phyloP scores from a whole-genome alignment of 2,888 invertebrate genomes.

The Rhodophaea formosa region DNA sequence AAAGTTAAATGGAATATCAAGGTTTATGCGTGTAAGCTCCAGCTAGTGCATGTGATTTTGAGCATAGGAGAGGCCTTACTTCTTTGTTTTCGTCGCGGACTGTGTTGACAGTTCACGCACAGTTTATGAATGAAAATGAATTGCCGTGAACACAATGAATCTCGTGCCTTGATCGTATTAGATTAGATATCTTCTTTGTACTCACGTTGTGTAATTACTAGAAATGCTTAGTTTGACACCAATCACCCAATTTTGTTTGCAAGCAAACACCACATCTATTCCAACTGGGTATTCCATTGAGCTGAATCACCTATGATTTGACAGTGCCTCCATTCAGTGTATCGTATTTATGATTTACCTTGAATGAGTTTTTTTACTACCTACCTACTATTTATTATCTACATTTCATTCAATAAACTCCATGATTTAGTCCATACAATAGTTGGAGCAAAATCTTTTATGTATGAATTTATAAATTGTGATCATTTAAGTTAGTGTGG shows the following conservation, averaged over 20 bases:
- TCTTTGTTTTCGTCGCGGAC: slow-evolving; percentile 66
- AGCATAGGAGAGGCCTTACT: slow-evolving; percentile 25
- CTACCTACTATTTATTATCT: too few species aligned
- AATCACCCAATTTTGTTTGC: background rate
- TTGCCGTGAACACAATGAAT: slow-evolving; percentile 67
- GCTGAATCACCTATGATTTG: background rate
- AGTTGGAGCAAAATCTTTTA: too few species aligned
- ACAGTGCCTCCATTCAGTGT: background rate
- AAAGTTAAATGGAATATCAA: background rate
- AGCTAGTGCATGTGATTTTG: slow-evolving; percentile 31
- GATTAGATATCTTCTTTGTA: slow-evolving; percentile 56
- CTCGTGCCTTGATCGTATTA: slow-evolving; percentile 60
- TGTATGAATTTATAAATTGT: too few species aligned
- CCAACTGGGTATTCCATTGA: background rate
- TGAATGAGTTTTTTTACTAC: too few species aligned
- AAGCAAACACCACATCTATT: background rate
- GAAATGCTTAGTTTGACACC: background rate
- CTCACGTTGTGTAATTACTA: slow-evolving; percentile 33
- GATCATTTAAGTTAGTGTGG: too few species aligned
- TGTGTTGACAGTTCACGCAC: slow-evolving; percentile 69
- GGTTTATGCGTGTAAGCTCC: slow-evolving; percentile 30
- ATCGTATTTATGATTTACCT: background rate
- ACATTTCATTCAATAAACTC: too few species aligned
- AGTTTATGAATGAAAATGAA: slow-evolving; percentile 78
- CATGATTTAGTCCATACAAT: too few species aligned